Percentiles rank a stretch among this genome's conserved stretches.
Evolutionary conservation across 2,113 vertebrate species (phyloP).

Genomic region (Mungos mungo): DNA sequence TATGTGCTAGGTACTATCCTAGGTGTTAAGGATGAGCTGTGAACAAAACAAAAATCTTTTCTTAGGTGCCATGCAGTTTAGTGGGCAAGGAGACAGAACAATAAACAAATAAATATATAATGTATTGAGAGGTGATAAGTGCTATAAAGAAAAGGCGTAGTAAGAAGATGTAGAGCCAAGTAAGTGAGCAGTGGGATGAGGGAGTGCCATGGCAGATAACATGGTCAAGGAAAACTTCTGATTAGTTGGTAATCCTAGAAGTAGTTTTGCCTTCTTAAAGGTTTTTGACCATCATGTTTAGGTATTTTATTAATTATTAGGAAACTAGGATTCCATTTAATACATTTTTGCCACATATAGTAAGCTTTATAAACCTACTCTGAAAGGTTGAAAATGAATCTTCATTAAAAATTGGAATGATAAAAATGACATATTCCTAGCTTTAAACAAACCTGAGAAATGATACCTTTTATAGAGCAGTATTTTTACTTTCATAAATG

Average conservation of each 20-base stretch:
- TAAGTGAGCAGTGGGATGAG: neutral
- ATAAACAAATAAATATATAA: neutral
- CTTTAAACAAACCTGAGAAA: constrained; percentile 28
- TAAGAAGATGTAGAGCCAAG: neutral
- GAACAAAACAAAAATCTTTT: neutral
- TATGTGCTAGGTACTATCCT: neutral
- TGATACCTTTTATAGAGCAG: neutral
- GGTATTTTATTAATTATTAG: neutral
- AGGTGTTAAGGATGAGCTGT: neutral
- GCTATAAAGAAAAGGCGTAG: neutral
- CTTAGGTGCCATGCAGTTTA: neutral
- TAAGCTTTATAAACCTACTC: constrained; percentile 23
- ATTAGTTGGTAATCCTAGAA: neutral
- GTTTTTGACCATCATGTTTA: neutral
- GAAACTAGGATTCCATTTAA: neutral
- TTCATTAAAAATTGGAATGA: constrained; percentile 42
- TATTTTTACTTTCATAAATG: constrained; percentile 18
- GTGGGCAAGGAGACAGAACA: neutral
- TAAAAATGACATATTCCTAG: neutral
- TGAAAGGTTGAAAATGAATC: neutral
- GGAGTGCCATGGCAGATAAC: neutral
- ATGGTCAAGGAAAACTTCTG: neutral
- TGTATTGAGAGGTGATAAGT: neutral
- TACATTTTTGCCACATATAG: neutral
- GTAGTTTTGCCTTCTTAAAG: constrained; percentile 30